These are phyloP conservation scores for Argyresthia goedartella DNA, from an alignment of 2,888 invertebrate genomes.

Conservation along the genomic window DNA sequence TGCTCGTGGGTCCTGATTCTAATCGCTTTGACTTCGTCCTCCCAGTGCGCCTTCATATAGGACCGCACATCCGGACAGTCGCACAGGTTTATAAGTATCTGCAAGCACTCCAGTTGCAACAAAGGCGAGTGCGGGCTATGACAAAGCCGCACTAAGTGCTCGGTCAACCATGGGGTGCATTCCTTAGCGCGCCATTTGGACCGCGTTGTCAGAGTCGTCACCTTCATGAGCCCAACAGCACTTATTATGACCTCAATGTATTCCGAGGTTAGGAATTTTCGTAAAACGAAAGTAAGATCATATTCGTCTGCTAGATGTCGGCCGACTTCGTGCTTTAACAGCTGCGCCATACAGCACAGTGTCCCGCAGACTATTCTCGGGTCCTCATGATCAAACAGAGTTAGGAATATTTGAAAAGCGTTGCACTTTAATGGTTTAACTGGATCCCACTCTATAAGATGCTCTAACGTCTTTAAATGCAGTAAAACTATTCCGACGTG, in stretches of 20 bases:
- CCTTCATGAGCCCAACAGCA: conserved; percentile 37
- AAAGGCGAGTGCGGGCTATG: conserved; percentile 30
- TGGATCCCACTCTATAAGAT: conserved; percentile 44
- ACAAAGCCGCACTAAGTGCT: conserved; percentile 29
- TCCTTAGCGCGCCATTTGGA: conserved; percentile 58
- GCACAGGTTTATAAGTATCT: conserved; percentile 49
- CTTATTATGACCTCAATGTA: conserved; percentile 34
- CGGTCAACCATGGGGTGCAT: conserved; percentile 28
- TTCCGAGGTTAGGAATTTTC: conserved; percentile 20
- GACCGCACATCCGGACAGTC: conserved; percentile 49
- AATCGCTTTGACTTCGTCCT: conserved; percentile 23
- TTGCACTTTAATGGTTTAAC: conserved; percentile 37
- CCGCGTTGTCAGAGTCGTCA: conserved; percentile 42
- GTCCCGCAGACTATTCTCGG: conserved; percentile 32
- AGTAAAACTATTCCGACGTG: conserved; percentile 40
- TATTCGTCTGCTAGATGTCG: conserved; percentile 40
- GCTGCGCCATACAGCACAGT: conserved; percentile 47
- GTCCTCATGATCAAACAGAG: conserved; percentile 30
- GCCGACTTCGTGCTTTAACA: conserved; percentile 49
- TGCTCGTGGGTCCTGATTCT: conserved; percentile 37
- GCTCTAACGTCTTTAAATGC: conserved; percentile 40
- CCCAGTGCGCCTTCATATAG: conserved; percentile 35
- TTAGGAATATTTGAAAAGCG: conserved; percentile 44
- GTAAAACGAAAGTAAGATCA: conserved; percentile 34
- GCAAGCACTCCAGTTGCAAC: conserved; percentile 39